A percentile compares a stretch with the other conserved stretches of the same genome.
Conservation (phyloP, 2,797 vertebrate species). For the Tachyglossus aculeatus region DNA sequence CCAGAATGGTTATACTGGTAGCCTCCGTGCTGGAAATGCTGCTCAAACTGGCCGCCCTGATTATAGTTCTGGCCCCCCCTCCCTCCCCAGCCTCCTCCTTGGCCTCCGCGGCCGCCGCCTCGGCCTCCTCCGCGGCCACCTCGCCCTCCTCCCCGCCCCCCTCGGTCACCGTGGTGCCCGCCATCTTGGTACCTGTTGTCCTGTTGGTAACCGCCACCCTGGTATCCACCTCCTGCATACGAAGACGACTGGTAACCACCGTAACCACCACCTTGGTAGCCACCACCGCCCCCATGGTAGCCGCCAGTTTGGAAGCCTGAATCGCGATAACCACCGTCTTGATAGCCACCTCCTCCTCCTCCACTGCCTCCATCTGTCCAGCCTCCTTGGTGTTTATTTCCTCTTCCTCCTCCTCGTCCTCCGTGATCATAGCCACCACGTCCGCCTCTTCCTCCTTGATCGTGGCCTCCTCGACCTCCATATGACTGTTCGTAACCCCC, state of each 20-base stretch:
- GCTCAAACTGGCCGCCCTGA: slow-evolving; percentile 97
- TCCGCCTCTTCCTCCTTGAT: slow-evolving; percentile 81
- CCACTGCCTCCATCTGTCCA: slow-evolving; percentile 80
- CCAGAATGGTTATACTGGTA: slow-evolving; percentile 95
- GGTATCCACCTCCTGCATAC: slow-evolving; percentile 81
- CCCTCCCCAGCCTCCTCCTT: slow-evolving; percentile 89
- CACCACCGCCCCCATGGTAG: slow-evolving; percentile 77
- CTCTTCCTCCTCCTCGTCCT: slow-evolving; percentile 79
- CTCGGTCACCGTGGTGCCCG: slow-evolving; percentile 79
- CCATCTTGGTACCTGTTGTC: slow-evolving; percentile 82
- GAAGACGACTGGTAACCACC: slow-evolving; percentile 82
- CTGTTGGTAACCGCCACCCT: slow-evolving; percentile 80
- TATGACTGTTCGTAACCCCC: slow-evolving; percentile 83
- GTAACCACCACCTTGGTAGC: slow-evolving; percentile 81
- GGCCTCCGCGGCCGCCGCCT: slow-evolving; percentile 78
- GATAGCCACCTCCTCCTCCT: slow-evolving; percentile 79
- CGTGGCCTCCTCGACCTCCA: slow-evolving; percentile 75
- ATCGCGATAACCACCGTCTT: slow-evolving; percentile 80
- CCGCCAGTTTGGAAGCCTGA: slow-evolving; percentile 79
- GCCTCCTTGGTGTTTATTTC: slow-evolving; percentile 80
- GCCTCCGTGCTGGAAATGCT: slow-evolving; percentile 97
- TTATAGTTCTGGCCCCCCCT: slow-evolving; percentile 92
- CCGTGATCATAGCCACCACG: slow-evolving; percentile 78
- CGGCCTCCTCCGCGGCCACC: slow-evolving; percentile 72
- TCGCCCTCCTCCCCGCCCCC: slow-evolving; percentile 76